Conservation (phyloP, 1,140 invertebrate species). For the Holcopasites calliopsidis region DNA sequence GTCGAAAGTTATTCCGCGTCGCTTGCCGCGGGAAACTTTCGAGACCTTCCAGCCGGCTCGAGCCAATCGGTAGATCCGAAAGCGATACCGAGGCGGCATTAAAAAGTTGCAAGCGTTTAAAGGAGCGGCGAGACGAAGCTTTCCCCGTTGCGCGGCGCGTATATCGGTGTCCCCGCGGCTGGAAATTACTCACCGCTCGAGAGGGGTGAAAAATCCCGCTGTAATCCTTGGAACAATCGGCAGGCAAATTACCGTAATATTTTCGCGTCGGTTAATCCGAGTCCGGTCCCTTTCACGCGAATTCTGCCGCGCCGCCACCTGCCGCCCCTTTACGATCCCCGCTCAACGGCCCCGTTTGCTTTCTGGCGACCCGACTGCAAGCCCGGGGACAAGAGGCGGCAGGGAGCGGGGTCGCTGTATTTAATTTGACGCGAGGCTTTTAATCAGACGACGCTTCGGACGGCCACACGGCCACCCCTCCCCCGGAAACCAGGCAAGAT, state of each 20-base stretch:
- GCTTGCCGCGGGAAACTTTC: not conserved
- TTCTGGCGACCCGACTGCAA: not conserved
- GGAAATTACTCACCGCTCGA: too few species aligned
- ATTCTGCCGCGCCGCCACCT: not conserved
- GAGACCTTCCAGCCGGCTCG: too few species aligned
- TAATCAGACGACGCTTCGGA: slow-evolving; percentile 65
- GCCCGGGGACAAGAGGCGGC: too few species aligned
- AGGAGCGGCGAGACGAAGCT: not conserved
- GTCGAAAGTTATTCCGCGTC: slow-evolving; percentile 2
- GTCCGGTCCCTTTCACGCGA: not conserved
- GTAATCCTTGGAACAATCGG: slow-evolving; percentile 41
- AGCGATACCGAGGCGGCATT: not conserved
- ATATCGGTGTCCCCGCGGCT: too few species aligned
- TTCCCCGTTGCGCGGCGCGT: not conserved
- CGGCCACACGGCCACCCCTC: slow-evolving; percentile 38
- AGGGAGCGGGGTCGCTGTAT: slow-evolving; percentile 63
- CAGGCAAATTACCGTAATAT: slow-evolving; percentile 44
- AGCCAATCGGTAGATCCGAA: not conserved
- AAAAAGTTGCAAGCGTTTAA: too few species aligned
- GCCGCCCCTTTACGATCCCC: not conserved
- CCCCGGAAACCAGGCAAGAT: slow-evolving; percentile 33
- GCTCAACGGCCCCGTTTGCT: slow-evolving; percentile 26
- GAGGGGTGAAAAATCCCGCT: not conserved
- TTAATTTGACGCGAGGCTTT: slow-evolving; percentile 67
- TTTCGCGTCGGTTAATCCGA: slow-evolving; percentile 38